These are phyloP conservation scores for Drosophila quinaria DNA, from an alignment of 2,888 invertebrate genomes.

Conservation along the genomic window DNA sequence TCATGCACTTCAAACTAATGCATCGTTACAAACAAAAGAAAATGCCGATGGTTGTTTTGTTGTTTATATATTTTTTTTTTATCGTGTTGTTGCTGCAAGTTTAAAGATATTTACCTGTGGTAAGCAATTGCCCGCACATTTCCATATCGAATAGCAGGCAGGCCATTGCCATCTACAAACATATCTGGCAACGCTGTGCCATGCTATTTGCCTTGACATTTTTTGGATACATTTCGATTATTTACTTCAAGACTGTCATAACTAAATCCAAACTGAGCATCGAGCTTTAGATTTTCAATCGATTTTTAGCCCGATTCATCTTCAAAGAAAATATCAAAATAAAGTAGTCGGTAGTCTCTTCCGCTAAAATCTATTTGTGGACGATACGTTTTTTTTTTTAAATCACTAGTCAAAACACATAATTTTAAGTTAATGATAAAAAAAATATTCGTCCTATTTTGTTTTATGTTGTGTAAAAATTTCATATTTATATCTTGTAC, in stretches of 20 bases:
- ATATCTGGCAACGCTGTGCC: constrained; percentile 12
- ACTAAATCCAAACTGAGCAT: not conserved
- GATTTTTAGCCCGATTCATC: too few species aligned
- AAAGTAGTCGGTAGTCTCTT: too few species aligned
- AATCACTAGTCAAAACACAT: not conserved
- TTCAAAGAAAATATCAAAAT: too few species aligned
- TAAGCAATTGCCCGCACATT: constrained; percentile 59
- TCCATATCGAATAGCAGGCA: constrained; percentile 57
- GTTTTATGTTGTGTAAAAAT: not conserved
- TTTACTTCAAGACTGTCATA: not conserved
- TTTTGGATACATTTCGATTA: not conserved
- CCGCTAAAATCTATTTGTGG: not conserved
- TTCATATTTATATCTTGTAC: not conserved
- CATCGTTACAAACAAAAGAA: constrained; percentile 62
- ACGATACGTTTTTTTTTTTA: constrained; percentile 1
- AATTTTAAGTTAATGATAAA: too few species aligned
- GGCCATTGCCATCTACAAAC: constrained; percentile 43
- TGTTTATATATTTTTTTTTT: not conserved
- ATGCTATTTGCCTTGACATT: constrained; percentile 48
- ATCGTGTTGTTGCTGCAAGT: constrained; percentile 22
- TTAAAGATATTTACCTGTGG: constrained; percentile 57
- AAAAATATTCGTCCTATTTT: too few species aligned
- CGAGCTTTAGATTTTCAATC: too few species aligned
- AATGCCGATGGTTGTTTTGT: constrained; percentile 49
- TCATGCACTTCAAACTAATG: constrained; percentile 58